Evolutionary conservation across 2,797 vertebrate species (phyloP), one percentile per base, ranked within the genome.

Genomic region (Argya squamiceps): DNA sequence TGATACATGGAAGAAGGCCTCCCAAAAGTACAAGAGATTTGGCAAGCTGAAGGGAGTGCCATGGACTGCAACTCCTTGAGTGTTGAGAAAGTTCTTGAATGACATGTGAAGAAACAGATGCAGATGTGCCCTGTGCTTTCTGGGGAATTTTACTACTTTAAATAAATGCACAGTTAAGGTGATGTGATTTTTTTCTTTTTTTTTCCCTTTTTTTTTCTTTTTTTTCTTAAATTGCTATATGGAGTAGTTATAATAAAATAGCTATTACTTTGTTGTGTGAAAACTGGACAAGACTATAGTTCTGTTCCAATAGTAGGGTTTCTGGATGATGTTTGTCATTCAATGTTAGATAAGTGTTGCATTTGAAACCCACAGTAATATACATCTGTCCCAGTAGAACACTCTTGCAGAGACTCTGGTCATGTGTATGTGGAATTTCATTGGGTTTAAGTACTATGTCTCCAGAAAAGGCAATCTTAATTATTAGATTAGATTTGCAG

Each of bases 261-360:
- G 23, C 20, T 46, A 2, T 20, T 39, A 1, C 20, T 55, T 62
- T 65, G 52, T 55, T 78, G 11, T 36, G 44, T 81, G 39, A 73
- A 84, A 87, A 78, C 39, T 41, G 39, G 27, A 27, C 6, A 43
- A 83, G 47, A 11, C 13, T 16, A 6, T 58, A 29, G 13, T 49
- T 59, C 4, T 60, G 5, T 73, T 84, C 37, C 36, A 75, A 1
- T 5, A 10, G 21, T 14, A 43, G 52, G 53, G 32, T 39, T 92
- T 71, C 23, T 47, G 32, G 39, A n/a, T 37, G 21, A 18, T 17
- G 10, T 52, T 76, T 89, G 67, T 53, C 21, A 30, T 32, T 79
- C 67, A 44, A 0, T 37, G 30, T 4, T 76, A 47, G 15, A 0
- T 29, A 64, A 46, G 15, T 1, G 1, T 74, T 63, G 10, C 12